Base-by-base conservation (phyloP, 2,888 invertebrate species). In the Ceramica pisi region DNA sequence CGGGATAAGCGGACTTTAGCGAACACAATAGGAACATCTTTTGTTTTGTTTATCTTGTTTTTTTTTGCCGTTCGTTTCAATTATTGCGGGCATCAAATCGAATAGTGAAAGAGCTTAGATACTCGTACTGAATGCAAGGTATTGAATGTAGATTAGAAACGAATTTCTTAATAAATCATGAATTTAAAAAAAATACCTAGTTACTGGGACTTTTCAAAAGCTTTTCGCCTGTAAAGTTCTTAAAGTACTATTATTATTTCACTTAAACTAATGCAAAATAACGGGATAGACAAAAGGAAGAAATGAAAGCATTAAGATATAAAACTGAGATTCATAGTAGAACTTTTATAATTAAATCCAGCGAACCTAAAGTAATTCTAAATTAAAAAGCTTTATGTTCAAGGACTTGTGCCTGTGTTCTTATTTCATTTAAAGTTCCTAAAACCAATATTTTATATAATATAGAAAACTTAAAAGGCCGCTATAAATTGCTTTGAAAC, bases 311-410 rank as follows among this genome's bases (percentile, higher is more conserved):
- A 73, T 46, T 76, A 53, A 50, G 38, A 48, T 35, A 26, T 53
- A 46, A 78, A 78, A 68, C 60, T 51, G 48, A 56, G 63, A 68
- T 75, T 60, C 46, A 75, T 65, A 75, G 57, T 65, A 48, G 75
- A 78, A 78, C 81, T 78, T 78, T 80, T 65, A 59, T 64, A 75
- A 81, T 78, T 59, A 69, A 65, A 78, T 53, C 53, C 53, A 38
- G 51, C 10, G 57, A 69, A 53, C 53, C 48, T 51, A 57, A 69
- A 69, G 60, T 48, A 61, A 41, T 65, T 48, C 61, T 68, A 61
- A 61, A 75, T 80, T 79, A 50, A 75, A 80, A 67, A 62, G 38
- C 51, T 80, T 67, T 44, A 41, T 4, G 14, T 68, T 75, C 60
- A 69, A 80, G 51, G 35, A 61, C 61, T 75, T 26, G 35, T 3